Percentiles rank a stretch among this genome's conserved stretches.
phyloP scores from a whole-genome alignment of 2,113 vertebrate species.

The Tragelaphus strepsiceros region DNA sequence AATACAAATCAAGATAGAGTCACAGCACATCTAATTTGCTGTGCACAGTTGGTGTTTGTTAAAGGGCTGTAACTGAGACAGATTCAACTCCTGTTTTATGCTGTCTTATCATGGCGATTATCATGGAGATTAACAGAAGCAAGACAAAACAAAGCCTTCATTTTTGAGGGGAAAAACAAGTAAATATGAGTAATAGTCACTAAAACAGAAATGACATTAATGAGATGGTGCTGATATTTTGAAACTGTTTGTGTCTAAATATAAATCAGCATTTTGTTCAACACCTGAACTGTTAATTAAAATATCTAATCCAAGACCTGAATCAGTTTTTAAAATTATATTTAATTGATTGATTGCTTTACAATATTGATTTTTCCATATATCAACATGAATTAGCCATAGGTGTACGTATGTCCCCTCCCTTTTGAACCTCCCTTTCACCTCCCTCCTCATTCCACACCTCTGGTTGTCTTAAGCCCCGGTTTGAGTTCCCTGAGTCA shows the following conservation, averaged over 20 bases:
- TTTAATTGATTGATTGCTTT: background rate
- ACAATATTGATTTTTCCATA: background rate
- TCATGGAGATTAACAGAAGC: slow-evolving; percentile 18
- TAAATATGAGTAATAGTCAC: background rate
- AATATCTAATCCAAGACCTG: background rate
- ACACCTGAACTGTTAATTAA: background rate
- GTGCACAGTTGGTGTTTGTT: background rate
- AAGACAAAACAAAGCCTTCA: background rate
- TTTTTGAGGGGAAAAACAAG: background rate
- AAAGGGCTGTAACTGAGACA: background rate
- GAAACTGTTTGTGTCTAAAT: background rate
- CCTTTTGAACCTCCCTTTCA: background rate
- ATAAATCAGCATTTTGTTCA: background rate
- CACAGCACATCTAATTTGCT: slow-evolving; percentile 29
- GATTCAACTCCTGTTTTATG: background rate
- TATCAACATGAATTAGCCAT: background rate
- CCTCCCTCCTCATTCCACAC: background rate
- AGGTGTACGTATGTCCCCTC: background rate
- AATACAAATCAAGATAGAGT: slow-evolving; percentile 19
- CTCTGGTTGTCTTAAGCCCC: background rate
- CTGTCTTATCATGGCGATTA: background rate
- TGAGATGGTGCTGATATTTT: background rate
- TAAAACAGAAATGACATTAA: background rate
- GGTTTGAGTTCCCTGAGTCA: background rate
- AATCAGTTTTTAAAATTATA: background rate